Evolutionary conservation across 1,140 invertebrate genomes (phyloP), one percentile per base, ranked within the genome.

Genomic region (Drosophila carrolli): DNA sequence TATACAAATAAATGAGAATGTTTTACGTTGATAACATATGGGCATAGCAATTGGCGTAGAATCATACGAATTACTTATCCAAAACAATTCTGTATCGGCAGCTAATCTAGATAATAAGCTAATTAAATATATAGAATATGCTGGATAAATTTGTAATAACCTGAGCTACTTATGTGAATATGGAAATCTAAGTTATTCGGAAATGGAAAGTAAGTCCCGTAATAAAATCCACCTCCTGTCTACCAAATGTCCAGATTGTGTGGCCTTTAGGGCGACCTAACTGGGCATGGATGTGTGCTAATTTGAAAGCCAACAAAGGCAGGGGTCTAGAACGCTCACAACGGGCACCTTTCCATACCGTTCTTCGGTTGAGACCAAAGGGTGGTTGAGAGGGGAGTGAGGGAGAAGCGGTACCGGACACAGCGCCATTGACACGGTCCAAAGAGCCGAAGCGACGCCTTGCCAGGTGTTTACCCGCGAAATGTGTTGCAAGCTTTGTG

Each of bases 401-500:
- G 13, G 16, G 14, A 1, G 16, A 29, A 29, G 14, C 2, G 19
- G 10, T 46, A 41, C 53, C 46, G 53, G 51, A 38, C 46, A 38
- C 38, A 74, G 63, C 43, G 62, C 58, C 51, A 38, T 14, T 43
- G 60, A 32, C 38, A 61, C 58, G 43, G 70, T 40, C 71, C 51
- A 55, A 51, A 63, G 59, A 60, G 46, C 46, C 59, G 70, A 68
- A 59, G 40, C 62, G 60, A 68, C 72, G 51, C 32, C 59, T 53
- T 27, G n/a, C 32, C 57, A 71, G 40, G 46, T 84, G 51, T 84
- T 84, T 84, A 66, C 81, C 73, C 55, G 82, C 57, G 74, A 85
- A 66, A 75, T 85, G 78, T 82, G 82, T 86, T 47, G 82, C 78
- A 78, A 82, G 70, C 75, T 63, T 63, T 86, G 75, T 78, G 70